Conservation (phyloP, 2,797 vertebrate species). For the Coendou prehensilis region DNA sequence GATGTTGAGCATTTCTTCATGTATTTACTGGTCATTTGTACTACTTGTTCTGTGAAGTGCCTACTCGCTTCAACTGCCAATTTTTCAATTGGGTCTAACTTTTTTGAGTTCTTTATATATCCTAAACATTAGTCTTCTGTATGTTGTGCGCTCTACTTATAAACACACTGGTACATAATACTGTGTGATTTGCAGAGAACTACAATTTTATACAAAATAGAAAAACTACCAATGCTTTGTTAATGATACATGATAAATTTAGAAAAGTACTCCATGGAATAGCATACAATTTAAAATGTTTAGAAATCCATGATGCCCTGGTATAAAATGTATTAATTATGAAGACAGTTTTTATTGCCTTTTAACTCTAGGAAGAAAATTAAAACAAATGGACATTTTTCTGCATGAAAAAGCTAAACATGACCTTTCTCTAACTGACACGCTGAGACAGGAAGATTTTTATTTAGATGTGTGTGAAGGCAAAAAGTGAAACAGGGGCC, state of each 20-base stretch:
- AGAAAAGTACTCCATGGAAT: background rate
- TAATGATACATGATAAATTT: conserved; percentile 46
- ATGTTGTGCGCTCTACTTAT: background rate
- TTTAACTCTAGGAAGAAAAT: conserved; percentile 46
- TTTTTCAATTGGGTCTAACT: background rate
- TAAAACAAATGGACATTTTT: conserved; percentile 18
- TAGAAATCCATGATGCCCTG: background rate
- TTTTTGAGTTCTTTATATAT: background rate
- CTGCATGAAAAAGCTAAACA: conserved; percentile 16
- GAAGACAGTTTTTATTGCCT: background rate
- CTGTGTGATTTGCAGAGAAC: background rate
- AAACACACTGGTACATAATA: background rate
- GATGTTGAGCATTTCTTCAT: background rate
- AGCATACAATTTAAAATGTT: conserved; percentile 1
- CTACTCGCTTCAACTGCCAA: background rate
- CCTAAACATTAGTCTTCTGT: background rate
- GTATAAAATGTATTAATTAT: conserved; percentile 35
- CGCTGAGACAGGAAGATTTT: background rate
- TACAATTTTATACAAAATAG: conserved; percentile 34
- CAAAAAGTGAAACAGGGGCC: conserved; percentile 28
- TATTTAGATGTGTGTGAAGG: background rate
- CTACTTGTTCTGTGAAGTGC: background rate
- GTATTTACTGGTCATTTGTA: background rate
- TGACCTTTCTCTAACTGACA: background rate
- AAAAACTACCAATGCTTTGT: background rate